A percentile compares a stretch with the other conserved stretches of the same genome.
phyloP scores from a whole-genome alignment of 2,113 vertebrate species.

The Phasianus colchicus region DNA sequence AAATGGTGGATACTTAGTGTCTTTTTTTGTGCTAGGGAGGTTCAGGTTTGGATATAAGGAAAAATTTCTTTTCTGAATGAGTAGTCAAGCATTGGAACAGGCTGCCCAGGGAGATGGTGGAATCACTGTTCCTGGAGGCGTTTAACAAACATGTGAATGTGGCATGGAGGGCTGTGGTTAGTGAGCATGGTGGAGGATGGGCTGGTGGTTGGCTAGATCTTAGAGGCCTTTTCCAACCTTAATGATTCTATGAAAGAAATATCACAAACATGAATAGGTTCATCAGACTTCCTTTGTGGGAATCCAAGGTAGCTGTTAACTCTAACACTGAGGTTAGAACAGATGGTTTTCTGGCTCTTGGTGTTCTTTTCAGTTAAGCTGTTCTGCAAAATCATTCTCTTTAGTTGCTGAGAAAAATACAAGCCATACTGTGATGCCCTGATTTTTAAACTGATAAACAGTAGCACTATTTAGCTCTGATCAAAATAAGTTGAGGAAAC shows the following conservation, averaged over 20 bases:
- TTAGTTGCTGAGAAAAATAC: not conserved
- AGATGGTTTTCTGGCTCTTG: constrained; percentile 33
- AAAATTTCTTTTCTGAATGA: not conserved
- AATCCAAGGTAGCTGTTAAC: constrained; percentile 22
- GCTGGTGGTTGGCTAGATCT: not conserved
- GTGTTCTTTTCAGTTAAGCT: constrained; percentile 32
- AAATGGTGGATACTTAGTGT: not conserved
- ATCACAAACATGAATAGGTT: not conserved
- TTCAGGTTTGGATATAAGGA: not conserved
- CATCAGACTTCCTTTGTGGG: not conserved
- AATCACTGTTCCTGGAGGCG: not conserved
- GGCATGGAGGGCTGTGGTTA: not conserved
- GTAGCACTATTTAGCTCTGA: not conserved
- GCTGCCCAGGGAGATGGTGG: not conserved
- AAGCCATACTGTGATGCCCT: not conserved
- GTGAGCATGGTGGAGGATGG: not conserved
- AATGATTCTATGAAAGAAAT: not conserved
- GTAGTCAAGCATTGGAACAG: not conserved
- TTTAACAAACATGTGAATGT: no score
- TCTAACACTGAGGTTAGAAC: constrained; percentile 34
- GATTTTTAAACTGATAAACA: constrained; percentile 5
- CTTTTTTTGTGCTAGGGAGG: not conserved
- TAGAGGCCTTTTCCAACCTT: not conserved
- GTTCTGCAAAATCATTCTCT: not conserved
- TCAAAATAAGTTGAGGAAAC: not conserved